phyloP scores from a whole-genome alignment of 2,888 invertebrate genomes.

The Aleiodes testaceus region DNA sequence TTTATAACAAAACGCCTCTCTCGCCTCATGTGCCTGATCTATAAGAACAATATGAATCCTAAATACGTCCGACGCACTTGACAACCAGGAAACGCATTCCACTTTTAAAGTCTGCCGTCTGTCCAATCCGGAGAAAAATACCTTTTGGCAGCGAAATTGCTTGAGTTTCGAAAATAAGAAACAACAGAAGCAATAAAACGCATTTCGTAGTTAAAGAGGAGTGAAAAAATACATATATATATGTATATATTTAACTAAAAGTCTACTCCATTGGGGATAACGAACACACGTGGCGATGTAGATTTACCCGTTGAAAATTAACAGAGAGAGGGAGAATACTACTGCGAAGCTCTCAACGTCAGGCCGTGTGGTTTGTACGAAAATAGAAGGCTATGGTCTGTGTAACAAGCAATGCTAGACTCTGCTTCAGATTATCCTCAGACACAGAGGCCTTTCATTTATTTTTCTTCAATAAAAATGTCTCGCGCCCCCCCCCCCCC shows the following conservation, averaged over 20 bases:
- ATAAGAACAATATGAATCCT: constrained; percentile 36
- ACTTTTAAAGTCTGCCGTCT: constrained; percentile 36
- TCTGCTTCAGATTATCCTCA: not conserved
- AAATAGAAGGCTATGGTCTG: constrained; percentile 46
- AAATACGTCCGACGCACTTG: constrained; percentile 48
- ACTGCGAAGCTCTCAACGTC: not conserved
- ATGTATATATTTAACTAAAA: too few relatives aligned
- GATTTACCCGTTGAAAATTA: constrained; percentile 25
- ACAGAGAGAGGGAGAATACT: not conserved
- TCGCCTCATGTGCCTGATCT: constrained; percentile 14
- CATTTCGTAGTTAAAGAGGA: constrained; percentile 18
- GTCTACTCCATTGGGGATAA: constrained; percentile 40
- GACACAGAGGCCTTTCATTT: too few relatives aligned
- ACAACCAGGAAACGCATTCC: constrained; percentile 51
- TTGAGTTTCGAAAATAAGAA: constrained; percentile 38
- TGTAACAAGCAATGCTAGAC: constrained; percentile 45
- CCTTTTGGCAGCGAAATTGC: constrained; percentile 31
- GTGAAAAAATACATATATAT: constrained; percentile 8
- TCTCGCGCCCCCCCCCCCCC: too few relatives aligned
- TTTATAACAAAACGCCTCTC: not conserved
- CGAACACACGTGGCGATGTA: constrained; percentile 42
- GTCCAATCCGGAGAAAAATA: constrained; percentile 35
- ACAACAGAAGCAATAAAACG: constrained; percentile 35
- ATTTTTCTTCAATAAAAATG: too few relatives aligned
- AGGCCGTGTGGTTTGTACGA: constrained; percentile 44